Evolutionary conservation across 2,797 vertebrate species (phyloP), one percentile per base, ranked within the genome.

Genomic region (Tolypeutes matacus): DNA sequence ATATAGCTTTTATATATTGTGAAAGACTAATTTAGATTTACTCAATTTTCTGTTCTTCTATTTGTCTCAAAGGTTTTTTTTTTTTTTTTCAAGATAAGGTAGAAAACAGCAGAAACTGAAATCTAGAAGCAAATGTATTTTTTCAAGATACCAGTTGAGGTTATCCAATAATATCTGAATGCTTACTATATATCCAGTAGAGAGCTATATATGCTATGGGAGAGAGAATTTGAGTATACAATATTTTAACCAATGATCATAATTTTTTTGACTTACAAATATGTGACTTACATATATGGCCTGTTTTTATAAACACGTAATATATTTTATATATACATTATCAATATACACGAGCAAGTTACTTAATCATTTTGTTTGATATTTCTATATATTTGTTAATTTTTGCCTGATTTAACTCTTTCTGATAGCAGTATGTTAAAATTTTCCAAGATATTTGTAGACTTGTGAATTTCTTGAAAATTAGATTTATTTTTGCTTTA

Each of bases 401-500:
- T 80, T 86, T 85, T 70, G 29, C 29, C 42, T 87, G 51, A 18
- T 82, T 93, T 56, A 31, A 70, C 13, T 75, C 36, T 51, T 86
- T 75, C 60, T 70, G 36, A 81, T 49, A 86, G 39, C 94, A 89
- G 76, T 58, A 76, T 31, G 17, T 27, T 42, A 86, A 73, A 18
- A 70, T 65, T 87, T 87, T 36, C 29, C 27, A 31, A 60, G 34
- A 8, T 91, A 42, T 88, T n/a, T 70, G 12, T 29, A 34, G 29
- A 72, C 62, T 72, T 60, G 25, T 65, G 25, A 46, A 5, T 89
- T 92, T 92, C 42, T 49, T 88, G 85, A 69, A 78, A 81, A 49
- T 70, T 67, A 46, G 23, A 20, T 90, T 81, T 83, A 4, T 90
- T 91, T 93, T 58, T 70, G 27, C 51, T 90, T 82, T 88, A 39